A percentile compares a stretch with the other conserved stretches of the same genome.
Conservation (phyloP, 2,888 invertebrate genomes). For the Folsomia candida region DNA sequence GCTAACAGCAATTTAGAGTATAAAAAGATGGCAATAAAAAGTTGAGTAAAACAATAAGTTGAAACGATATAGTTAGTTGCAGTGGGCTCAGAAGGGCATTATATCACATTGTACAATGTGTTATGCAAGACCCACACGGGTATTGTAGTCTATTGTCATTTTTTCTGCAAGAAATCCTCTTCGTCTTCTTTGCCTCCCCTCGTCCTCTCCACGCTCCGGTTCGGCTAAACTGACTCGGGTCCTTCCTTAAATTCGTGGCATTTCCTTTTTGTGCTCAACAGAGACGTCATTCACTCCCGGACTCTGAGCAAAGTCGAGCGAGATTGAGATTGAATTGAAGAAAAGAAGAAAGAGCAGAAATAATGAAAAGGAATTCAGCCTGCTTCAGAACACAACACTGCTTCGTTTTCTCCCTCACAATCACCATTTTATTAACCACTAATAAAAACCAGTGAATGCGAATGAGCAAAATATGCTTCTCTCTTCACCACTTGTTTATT, state of each 20-base stretch:
- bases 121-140: slow-evolving; percentile 22
- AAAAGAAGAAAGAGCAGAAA: not conserved
- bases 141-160: slow-evolving; percentile 14
- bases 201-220: not conserved
- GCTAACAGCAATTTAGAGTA: not conserved
- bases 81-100: not conserved
- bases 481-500: not conserved
- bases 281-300: not conserved
- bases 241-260: not conserved
- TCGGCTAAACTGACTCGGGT: slow-evolving; percentile 3
- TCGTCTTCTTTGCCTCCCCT: not conserved
- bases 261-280: slow-evolving; percentile 3
- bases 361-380: not conserved
- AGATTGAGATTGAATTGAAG: not conserved
- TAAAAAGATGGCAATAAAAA: not conserved
- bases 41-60: not conserved
- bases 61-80: not conserved
- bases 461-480: not conserved
- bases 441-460: not conserved
- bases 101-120: slow-evolving; percentile 15
- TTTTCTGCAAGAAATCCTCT: slow-evolving; percentile 3
- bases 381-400: not conserved
- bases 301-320: not conserved
- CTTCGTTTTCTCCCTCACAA: not conserved
- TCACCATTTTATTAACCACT: not conserved